Evolutionary conservation across 2,113 vertebrate species (phyloP).

Genomic region (Aegotheles bennettii): DNA sequence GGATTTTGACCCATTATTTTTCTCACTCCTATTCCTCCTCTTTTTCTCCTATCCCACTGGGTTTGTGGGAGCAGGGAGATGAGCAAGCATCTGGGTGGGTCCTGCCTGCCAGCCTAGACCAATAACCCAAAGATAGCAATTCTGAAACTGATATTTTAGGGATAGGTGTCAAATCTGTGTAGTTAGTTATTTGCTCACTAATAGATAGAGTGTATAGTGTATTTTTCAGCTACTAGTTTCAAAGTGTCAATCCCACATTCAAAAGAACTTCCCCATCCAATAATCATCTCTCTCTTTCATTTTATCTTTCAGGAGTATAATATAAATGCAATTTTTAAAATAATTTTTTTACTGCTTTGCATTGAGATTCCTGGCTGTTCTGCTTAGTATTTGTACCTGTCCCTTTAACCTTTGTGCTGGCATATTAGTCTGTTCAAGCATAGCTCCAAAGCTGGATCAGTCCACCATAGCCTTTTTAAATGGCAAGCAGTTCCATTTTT

Average conservation of each 20-base stretch:
- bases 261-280: not conserved
- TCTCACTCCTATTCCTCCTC: not conserved
- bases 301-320: not conserved
- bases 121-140: fast-evolving
- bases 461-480: not conserved
- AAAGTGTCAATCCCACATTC: not conserved
- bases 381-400: not conserved
- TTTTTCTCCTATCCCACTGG: not conserved
- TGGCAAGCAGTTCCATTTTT: not conserved
- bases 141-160: not conserved
- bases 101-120: not conserved
- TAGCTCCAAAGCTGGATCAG: not conserved
- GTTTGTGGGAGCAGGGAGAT: fast-evolving
- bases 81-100: not conserved
- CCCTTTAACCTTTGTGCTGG: not conserved
- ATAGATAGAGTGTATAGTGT: not conserved
- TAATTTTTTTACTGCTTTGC: not conserved
- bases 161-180: not conserved
- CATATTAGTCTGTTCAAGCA: not conserved
- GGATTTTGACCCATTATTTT: not conserved
- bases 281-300: not conserved
- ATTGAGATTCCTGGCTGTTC: not conserved
- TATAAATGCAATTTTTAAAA: not conserved
- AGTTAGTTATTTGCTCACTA: not conserved
- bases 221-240: not conserved